These are phyloP conservation scores for Todiramphus chloris DNA, from an alignment of 2,113 vertebrate species.

Conservation along the genomic window DNA sequence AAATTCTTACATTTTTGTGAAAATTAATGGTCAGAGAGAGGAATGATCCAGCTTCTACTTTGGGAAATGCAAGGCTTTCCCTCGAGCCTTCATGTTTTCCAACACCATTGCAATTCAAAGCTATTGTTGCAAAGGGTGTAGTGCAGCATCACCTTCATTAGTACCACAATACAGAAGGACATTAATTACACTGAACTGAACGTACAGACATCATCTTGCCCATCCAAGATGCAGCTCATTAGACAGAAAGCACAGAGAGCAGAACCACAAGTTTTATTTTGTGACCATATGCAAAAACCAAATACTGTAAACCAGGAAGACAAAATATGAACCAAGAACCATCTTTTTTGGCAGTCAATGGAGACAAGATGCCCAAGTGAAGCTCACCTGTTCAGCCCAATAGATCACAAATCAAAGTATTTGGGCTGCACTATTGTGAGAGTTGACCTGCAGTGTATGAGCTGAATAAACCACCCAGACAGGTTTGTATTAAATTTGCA, in stretches of 20 bases:
- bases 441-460: background rate
- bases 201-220: background rate
- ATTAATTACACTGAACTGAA: background rate
- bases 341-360: background rate
- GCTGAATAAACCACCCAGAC: background rate
- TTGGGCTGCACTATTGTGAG: background rate
- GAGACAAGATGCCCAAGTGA: background rate
- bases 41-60: background rate
- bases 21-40: background rate
- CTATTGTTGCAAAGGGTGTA: background rate
- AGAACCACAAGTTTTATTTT: background rate
- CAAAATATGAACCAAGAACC: background rate
- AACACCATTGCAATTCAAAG: background rate
- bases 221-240: background rate
- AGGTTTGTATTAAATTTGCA: background rate
- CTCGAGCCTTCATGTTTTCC: background rate
- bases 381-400: background rate
- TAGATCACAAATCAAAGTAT: background rate
- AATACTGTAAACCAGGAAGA: background rate
- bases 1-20: background rate
- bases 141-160: background rate
- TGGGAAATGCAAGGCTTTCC: background rate
- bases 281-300: background rate
- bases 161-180: background rate
- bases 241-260: background rate